These are phyloP conservation scores for Danio aesculapii DNA, from an alignment of 2,797 vertebrate genomes.

Conservation along the genomic window DNA sequence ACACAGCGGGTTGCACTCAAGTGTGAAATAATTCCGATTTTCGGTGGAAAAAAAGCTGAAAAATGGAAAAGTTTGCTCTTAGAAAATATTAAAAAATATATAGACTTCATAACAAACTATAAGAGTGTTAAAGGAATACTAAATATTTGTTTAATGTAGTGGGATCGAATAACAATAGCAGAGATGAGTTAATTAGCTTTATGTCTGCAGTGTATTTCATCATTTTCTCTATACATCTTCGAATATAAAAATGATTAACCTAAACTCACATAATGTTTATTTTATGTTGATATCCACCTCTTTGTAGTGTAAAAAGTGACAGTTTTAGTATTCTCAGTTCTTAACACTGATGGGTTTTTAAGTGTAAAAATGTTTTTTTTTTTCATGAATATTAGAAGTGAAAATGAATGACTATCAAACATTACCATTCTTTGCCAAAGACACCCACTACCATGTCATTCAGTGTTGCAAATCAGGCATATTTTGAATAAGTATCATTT, in stretches of 20 bases:
- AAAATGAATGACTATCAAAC: too few species aligned
- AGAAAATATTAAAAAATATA: slow-evolving; percentile 12
- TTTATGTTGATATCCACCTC: not conserved
- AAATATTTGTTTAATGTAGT: slow-evolving; percentile 39
- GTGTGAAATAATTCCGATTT: slow-evolving; percentile 58
- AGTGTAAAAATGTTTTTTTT: too few species aligned
- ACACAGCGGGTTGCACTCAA: slow-evolving; percentile 34
- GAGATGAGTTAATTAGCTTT: not conserved
- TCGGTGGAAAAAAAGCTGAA: slow-evolving; percentile 32
- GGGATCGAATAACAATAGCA: not conserved
- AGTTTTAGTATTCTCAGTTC: not conserved
- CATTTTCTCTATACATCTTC: not conserved
- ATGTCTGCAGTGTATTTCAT: not conserved
- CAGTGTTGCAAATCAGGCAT: too few species aligned
- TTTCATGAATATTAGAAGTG: too few species aligned
- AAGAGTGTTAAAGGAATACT: not conserved
- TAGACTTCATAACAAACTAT: slow-evolving; percentile 21
- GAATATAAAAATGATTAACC: not conserved
- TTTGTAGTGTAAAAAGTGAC: not conserved
- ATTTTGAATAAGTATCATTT: too few species aligned
- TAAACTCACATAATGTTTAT: not conserved
- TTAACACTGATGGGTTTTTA: too few species aligned
- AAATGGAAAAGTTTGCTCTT: slow-evolving; percentile 30
- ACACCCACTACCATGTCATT: too few species aligned
- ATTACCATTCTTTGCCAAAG: too few species aligned